These are phyloP conservation scores for Dryoscopus gambensis DNA, from an alignment of 2,113 vertebrate species.

Conservation along the genomic window DNA sequence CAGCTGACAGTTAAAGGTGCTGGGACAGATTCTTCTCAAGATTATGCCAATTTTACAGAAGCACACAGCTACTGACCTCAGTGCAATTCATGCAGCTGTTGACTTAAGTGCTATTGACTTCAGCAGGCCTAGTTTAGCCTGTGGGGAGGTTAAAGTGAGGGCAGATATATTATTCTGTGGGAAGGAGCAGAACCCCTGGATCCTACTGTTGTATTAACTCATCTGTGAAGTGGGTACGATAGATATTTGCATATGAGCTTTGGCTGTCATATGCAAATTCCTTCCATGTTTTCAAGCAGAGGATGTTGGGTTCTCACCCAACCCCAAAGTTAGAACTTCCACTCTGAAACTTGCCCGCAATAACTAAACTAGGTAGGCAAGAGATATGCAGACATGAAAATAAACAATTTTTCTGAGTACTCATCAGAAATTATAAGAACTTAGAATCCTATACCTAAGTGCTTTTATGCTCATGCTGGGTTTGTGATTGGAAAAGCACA, in stretches of 20 bases:
- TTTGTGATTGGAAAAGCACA: not conserved
- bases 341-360: not conserved
- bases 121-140: not conserved
- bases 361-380: not conserved
- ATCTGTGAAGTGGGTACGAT: fast-evolving
- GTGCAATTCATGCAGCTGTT: not conserved
- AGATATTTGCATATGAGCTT: not conserved
- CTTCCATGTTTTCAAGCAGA: not conserved
- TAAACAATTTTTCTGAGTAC: not conserved
- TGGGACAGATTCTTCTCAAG: not conserved
- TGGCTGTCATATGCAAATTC: not conserved
- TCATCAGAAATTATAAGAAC: not conserved
- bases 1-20: not conserved
- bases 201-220: not conserved
- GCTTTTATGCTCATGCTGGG: not conserved
- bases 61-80: not conserved
- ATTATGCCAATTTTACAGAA: not conserved
- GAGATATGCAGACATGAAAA: not conserved
- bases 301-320: not conserved
- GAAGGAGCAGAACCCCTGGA: not conserved
- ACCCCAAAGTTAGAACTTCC: not conserved
- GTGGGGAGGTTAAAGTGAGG: not conserved
- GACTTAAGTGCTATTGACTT: not conserved
- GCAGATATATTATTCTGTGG: not conserved
- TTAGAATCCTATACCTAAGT: not conserved